Conservation (phyloP, 2,113 vertebrate species). For the Psilopsiagon aymara region DNA sequence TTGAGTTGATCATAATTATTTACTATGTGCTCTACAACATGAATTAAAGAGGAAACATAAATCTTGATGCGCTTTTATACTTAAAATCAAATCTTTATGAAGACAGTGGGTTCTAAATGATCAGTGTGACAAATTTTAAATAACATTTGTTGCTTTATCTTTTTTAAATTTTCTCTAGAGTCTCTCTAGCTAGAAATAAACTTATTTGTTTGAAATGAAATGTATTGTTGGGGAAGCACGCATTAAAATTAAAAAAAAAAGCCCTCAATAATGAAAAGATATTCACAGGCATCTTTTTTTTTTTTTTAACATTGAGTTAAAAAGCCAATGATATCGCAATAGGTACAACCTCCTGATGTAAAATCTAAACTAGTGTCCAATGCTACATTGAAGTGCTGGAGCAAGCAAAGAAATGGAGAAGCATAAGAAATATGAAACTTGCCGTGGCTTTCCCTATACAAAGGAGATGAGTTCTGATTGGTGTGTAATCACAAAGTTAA, state of each 20-base stretch:
- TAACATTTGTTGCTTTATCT: neutral
- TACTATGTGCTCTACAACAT: neutral
- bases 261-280: slow-evolving; percentile 14
- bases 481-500: slow-evolving; percentile 70
- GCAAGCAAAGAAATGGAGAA: slow-evolving; percentile 3
- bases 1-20: neutral
- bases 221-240: neutral
- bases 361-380: slow-evolving; percentile 43
- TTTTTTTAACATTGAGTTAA: neutral
- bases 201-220: slow-evolving; percentile 23
- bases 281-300: neutral
- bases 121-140: neutral
- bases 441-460: slow-evolving; percentile 33
- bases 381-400: slow-evolving; percentile 1
- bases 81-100: neutral
- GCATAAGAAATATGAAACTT: neutral
- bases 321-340: neutral
- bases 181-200: neutral
- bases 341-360: neutral
- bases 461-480: slow-evolving; percentile 66
- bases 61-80: neutral
- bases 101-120: neutral
- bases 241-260: slow-evolving; percentile 44
- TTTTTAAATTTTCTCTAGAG: neutral
- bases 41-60: neutral